phyloP scores from a whole-genome alignment of 1,140 invertebrate species.

The Drosophila fuyamai region DNA sequence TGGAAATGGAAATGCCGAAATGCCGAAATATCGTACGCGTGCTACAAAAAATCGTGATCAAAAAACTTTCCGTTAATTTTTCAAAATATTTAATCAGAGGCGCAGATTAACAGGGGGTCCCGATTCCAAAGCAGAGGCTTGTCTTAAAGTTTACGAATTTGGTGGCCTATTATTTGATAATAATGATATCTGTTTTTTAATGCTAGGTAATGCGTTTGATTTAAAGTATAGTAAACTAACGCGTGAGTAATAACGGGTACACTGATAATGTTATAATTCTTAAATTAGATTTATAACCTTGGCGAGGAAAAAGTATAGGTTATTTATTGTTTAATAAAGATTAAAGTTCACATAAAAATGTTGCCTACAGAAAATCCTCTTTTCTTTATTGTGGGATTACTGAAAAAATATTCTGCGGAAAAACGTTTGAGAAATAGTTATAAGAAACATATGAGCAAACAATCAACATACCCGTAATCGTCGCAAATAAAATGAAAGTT shows the following conservation, averaged over 20 bases:
- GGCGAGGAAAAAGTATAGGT: no score
- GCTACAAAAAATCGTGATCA: conserved; percentile 42
- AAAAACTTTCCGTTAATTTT: conserved; percentile 67
- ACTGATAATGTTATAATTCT: background rate
- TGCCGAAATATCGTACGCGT: conserved; percentile 22
- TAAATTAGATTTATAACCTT: no score
- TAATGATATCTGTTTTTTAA: background rate
- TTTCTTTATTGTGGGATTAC: no score
- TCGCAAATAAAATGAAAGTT: background rate
- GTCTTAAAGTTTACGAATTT: background rate
- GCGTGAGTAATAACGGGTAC: background rate
- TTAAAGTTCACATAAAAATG: no score
- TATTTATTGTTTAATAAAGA: no score
- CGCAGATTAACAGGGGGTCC: conserved; percentile 3
- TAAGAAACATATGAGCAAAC: background rate
- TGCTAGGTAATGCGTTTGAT: background rate
- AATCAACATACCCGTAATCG: background rate
- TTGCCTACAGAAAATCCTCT: no score
- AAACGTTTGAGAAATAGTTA: no score
- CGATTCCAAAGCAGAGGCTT: background rate
- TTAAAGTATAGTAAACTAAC: conserved; percentile 1
- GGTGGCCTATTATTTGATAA: background rate
- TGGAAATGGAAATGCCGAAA: conserved; percentile 30
- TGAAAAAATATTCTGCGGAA: no score
- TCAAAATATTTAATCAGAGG: conserved; percentile 10